These are phyloP conservation scores for Synanthedon formicaeformis DNA, from an alignment of 2,888 invertebrate species.

Conservation along the genomic window DNA sequence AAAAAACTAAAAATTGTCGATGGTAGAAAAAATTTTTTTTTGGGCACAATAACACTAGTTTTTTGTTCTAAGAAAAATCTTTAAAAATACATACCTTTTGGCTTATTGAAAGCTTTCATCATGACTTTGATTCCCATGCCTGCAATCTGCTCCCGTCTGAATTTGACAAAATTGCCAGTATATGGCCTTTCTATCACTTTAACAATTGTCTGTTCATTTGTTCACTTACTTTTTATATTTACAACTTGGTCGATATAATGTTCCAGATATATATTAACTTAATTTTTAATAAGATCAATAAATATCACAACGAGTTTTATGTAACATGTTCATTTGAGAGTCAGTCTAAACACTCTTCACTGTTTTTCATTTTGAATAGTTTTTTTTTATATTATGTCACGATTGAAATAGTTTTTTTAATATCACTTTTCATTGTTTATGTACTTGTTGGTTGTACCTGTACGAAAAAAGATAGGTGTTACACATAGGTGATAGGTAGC, in stretches of 20 bases:
- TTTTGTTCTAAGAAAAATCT: too few relatives aligned
- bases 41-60: too few relatives aligned
- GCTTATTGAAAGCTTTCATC: slow-evolving; percentile 89
- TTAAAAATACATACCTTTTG: slow-evolving; percentile 73
- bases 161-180: slow-evolving; percentile 25
- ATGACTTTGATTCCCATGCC: slow-evolving; percentile 90
- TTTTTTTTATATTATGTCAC: slow-evolving; percentile 46
- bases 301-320: slow-evolving; percentile 58
- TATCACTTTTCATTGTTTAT: slow-evolving; percentile 37
- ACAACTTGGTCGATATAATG: slow-evolving; percentile 28
- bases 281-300: slow-evolving; percentile 50
- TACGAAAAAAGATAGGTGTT: slow-evolving; percentile 11
- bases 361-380: slow-evolving; percentile 62
- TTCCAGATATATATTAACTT: slow-evolving; percentile 22
- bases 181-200: slow-evolving; percentile 15
- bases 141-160: slow-evolving; percentile 60
- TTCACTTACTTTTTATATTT: slow-evolving; percentile 10
- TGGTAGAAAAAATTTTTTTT: too few relatives aligned
- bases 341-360: slow-evolving; percentile 66
- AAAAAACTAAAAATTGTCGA: too few relatives aligned
- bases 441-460: slow-evolving; percentile 27
- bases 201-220: background rate
- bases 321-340: slow-evolving; percentile 11
- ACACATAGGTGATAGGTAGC: background rate
- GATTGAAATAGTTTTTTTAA: slow-evolving; percentile 31